Conservation (phyloP, 2,888 invertebrate species). For the Strigamia crassipes region DNA sequence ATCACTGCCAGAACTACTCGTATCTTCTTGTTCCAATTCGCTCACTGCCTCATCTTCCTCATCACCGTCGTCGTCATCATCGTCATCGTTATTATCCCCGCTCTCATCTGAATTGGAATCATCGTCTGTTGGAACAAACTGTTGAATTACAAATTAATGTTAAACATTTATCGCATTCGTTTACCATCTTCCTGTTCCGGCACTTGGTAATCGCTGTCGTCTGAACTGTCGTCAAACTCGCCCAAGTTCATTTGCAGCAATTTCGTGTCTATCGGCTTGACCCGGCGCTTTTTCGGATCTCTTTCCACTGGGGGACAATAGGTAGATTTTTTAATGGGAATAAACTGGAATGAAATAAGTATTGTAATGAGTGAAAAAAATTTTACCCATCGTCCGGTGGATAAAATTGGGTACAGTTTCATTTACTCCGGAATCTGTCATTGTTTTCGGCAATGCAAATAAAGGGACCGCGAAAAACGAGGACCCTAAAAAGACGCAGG, state of each 20-base stretch:
- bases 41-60: slow-evolving; percentile 60
- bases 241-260: slow-evolving; percentile 59
- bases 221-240: slow-evolving; percentile 87
- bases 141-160: too few relatives aligned
- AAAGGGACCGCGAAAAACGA: neutral
- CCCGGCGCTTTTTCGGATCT: slow-evolving; percentile 78
- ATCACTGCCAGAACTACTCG: slow-evolving; percentile 49
- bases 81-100: slow-evolving; percentile 80
- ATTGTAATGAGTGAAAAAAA: neutral
- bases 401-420: slow-evolving; percentile 42
- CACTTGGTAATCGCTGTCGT: slow-evolving; percentile 92
- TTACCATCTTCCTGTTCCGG: slow-evolving; percentile 50
- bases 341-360: slow-evolving; percentile 2
- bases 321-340: slow-evolving; percentile 19
- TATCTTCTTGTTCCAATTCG: slow-evolving; percentile 52
- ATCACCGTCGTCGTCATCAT: slow-evolving; percentile 72
- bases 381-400: slow-evolving; percentile 43
- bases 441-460: neutral
- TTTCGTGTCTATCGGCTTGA: slow-evolving; percentile 70
- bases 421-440: slow-evolving; percentile 34
- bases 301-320: slow-evolving; percentile 62
- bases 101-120: slow-evolving; percentile 94
- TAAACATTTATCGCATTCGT: too few relatives aligned
- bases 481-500: slow-evolving; percentile 12
- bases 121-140: slow-evolving; percentile 65